Evolutionary conservation across 1,140 invertebrate genomes (phyloP).

Genomic region (Euwallacea similis): DNA sequence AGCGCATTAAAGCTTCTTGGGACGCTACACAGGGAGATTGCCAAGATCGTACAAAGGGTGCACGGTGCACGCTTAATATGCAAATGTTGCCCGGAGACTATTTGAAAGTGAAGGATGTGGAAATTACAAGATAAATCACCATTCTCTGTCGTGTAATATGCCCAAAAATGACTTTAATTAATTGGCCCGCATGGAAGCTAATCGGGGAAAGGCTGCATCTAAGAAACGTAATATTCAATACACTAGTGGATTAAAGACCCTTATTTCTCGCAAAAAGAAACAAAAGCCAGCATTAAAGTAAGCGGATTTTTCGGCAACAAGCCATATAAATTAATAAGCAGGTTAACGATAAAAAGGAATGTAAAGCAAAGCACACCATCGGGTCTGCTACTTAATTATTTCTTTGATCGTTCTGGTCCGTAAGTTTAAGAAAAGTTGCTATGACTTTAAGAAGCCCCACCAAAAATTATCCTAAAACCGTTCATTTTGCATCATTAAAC

Average conservation of each 20-base stretch:
- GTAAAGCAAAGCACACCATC: constrained; percentile 39
- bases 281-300: constrained; percentile 44
- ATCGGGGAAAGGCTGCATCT: constrained; percentile 4
- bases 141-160: too few species aligned
- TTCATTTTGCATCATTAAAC: constrained; percentile 16
- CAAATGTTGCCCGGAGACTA: background rate
- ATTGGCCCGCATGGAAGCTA: background rate
- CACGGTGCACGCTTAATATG: background rate
- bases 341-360: constrained; percentile 39
- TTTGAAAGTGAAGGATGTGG: too few species aligned
- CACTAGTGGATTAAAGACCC: constrained; percentile 20
- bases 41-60: background rate
- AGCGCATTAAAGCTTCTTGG: constrained; percentile 12
- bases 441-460: constrained; percentile 28
- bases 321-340: constrained; percentile 49
- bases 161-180: background rate
- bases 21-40: background rate
- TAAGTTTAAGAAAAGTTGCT: constrained; percentile 26
- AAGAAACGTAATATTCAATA: constrained; percentile 13
- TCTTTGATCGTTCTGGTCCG: constrained; percentile 42
- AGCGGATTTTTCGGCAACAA: constrained; percentile 48
- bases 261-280: constrained; percentile 38
- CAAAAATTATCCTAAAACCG: constrained; percentile 24
- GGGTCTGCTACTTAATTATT: constrained; percentile 41
- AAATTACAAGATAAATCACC: too few species aligned